Evolutionary conservation across 2,888 invertebrate species (phyloP).

Genomic region (Tipula unca): DNA sequence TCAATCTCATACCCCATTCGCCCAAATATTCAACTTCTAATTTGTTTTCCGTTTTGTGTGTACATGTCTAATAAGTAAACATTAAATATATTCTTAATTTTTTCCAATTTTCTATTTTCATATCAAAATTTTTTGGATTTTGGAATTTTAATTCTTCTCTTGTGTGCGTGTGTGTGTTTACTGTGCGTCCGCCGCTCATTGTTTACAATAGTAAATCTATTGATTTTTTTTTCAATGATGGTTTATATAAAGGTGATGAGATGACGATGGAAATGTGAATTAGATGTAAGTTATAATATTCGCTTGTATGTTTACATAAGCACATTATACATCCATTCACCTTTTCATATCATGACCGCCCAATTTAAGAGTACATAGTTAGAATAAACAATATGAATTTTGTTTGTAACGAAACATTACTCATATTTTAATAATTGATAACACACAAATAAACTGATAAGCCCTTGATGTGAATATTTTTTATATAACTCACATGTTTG

Average conservation of each 20-base stretch:
- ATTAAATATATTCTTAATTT: neutral
- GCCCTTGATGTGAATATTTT: neutral
- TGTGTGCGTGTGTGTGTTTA: neutral
- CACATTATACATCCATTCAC: neutral
- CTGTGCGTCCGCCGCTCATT: neutral
- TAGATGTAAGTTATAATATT: neutral
- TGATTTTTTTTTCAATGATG: neutral
- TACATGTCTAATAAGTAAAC: neutral
- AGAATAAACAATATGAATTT: neutral
- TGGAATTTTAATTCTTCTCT: neutral
- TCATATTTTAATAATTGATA: neutral
- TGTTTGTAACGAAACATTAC: neutral
- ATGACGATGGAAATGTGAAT: neutral
- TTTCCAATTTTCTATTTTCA: neutral
- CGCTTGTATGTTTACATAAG: neutral
- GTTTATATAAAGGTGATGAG: neutral
- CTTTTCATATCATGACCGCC: neutral
- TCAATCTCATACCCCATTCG: neutral
- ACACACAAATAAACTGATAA: neutral
- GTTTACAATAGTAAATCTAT: neutral
- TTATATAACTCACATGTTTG: neutral
- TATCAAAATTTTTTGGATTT: neutral
- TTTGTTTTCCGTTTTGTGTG: neutral
- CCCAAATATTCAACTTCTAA: neutral
- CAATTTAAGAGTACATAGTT: neutral